Percentiles rank a stretch among this genome's conserved stretches.
Conservation (phyloP, 2,888 invertebrate genomes). For the Drosophila niveifrons region DNA sequence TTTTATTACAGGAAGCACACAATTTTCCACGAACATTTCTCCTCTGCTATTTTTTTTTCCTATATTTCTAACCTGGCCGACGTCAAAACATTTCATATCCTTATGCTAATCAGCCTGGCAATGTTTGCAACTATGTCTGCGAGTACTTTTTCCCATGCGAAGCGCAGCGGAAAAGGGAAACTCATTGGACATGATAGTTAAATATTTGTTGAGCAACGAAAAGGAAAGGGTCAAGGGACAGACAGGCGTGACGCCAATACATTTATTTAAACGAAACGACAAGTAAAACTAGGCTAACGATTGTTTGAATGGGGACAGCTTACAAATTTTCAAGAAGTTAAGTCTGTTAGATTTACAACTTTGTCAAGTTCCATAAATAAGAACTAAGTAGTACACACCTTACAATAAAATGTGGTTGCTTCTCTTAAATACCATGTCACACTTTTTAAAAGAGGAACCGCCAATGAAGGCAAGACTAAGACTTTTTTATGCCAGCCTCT, state of each 20-base stretch:
- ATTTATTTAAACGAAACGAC: slow-evolving; percentile 33
- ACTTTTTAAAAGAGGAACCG: no score
- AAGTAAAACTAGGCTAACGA: not conserved
- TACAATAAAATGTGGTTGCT: no score
- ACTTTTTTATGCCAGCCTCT: no score
- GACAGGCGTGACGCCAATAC: slow-evolving; percentile 39
- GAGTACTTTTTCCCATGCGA: slow-evolving; percentile 21
- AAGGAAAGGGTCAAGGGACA: not conserved
- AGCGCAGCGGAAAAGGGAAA: slow-evolving; percentile 29
- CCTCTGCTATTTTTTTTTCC: slow-evolving; percentile 12
- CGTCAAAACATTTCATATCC: slow-evolving; percentile 66
- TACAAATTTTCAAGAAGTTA: not conserved
- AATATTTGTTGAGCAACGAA: slow-evolving; percentile 46
- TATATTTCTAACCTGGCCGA: slow-evolving; percentile 20
- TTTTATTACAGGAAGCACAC: slow-evolving; percentile 77
- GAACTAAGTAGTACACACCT: no score
- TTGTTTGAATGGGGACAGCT: not conserved
- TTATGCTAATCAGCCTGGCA: slow-evolving; percentile 70
- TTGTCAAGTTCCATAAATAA: no score
- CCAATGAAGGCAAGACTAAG: no score
- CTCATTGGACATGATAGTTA: slow-evolving; percentile 49
- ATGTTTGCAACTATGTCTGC: slow-evolving; percentile 45
- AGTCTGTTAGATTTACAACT: no score
- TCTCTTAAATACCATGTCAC: no score
- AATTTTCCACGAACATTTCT: slow-evolving; percentile 55